Percentiles rank a stretch among this genome's conserved stretches.
These are phyloP conservation scores for Vultur gryphus DNA, from an alignment of 2,797 vertebrate genomes.

Conservation along the genomic window DNA sequence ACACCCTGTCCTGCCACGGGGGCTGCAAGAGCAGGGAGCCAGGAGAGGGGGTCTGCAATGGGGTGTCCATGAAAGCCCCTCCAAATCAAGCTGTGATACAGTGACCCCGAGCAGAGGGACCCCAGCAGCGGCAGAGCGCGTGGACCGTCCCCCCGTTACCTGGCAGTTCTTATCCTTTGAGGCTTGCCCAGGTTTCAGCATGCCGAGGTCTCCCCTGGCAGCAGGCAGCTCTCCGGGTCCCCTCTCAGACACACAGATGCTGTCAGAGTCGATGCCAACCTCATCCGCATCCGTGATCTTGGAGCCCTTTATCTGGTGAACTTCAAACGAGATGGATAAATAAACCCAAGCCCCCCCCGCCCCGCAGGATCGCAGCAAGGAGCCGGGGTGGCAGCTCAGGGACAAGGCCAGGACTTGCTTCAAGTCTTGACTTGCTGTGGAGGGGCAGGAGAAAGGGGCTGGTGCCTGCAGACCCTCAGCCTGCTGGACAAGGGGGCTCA, in stretches of 20 bases:
- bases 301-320: conserved; percentile 70
- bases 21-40: not conserved
- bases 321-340: conserved; percentile 51
- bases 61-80: not conserved
- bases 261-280: conserved; percentile 25
- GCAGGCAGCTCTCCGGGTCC: conserved; percentile 76
- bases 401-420: not conserved
- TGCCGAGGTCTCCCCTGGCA: conserved; percentile 77
- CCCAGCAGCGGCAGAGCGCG: not conserved
- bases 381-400: not conserved
- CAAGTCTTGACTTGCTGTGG: not conserved
- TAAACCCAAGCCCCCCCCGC: not conserved
- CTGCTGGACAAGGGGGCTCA: not conserved
- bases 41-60: not conserved
- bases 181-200: conserved; percentile 71
- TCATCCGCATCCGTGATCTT: conserved; percentile 61
- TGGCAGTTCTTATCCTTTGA: conserved; percentile 68
- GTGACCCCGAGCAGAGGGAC: not conserved
- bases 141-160: conserved; percentile 42
- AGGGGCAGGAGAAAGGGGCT: not conserved
- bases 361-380: accelerated
- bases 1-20: not conserved
- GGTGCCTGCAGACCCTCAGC: not conserved
- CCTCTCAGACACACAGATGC: conserved; percentile 69
- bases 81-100: not conserved